phyloP scores from a whole-genome alignment of 2,113 vertebrate species.

The Tachysurus vachellii region DNA sequence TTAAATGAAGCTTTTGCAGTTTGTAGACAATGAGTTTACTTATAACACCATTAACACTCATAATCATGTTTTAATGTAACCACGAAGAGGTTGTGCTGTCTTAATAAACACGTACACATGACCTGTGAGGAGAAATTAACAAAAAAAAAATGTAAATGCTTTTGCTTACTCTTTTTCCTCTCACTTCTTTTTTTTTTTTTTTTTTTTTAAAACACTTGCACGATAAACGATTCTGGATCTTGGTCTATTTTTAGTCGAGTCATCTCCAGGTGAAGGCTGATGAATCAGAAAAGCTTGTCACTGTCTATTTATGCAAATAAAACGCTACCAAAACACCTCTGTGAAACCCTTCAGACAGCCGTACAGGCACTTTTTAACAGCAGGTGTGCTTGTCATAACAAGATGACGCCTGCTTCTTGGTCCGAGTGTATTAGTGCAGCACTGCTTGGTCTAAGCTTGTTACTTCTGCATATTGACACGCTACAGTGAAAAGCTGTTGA shows the following conservation, averaged over 20 bases:
- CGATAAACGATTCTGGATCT: neutral
- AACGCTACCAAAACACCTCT: neutral
- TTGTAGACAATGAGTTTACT: constrained; percentile 11
- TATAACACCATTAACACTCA: constrained; percentile 15
- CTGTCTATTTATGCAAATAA: constrained; percentile 4
- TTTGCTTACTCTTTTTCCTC: neutral
- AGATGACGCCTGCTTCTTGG: neutral
- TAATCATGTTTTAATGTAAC: constrained; percentile 14
- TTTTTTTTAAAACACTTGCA: neutral
- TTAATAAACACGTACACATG: neutral
- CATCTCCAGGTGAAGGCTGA: neutral
- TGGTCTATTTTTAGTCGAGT: neutral
- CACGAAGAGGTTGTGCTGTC: neutral
- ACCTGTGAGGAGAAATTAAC: neutral
- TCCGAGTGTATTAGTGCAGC: neutral
- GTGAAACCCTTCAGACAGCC: neutral
- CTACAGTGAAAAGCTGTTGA: neutral
- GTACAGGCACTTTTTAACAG: neutral
- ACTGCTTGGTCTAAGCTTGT: neutral
- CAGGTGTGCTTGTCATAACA: constrained; percentile 11
- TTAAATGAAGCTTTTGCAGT: neutral
- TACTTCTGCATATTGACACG: neutral
- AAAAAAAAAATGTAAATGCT: neutral
- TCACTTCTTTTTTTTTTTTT: neutral
- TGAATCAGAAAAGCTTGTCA: neutral